A percentile compares a stretch with the other conserved stretches of the same genome.
phyloP scores from a whole-genome alignment of 2,797 vertebrate species.

The Paramormyrops hopkinsi region DNA sequence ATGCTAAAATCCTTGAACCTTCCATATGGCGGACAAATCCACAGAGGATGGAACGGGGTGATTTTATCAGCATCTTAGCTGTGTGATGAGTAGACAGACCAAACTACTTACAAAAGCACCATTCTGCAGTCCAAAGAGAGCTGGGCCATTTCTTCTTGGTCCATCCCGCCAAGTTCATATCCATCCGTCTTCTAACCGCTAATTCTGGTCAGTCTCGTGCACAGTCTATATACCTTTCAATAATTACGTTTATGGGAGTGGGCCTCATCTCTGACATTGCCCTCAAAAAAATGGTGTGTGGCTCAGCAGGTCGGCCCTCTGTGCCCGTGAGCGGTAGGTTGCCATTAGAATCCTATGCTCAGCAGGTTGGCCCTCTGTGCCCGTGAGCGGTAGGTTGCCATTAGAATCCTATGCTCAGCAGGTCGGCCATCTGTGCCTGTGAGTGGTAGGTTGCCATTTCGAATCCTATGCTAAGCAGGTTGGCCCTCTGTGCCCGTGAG shows the following conservation, averaged over 20 bases:
- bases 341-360: not conserved
- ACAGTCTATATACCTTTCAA: not conserved
- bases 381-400: not conserved
- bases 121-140: not conserved
- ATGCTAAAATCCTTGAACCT: not conserved
- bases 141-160: not conserved
- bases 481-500: no score
- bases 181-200: not conserved
- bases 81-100: not conserved
- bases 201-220: not conserved
- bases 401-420: not conserved
- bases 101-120: not conserved
- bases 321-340: not conserved
- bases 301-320: no score
- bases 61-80: not conserved
- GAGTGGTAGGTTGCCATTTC: not conserved
- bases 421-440: not conserved
- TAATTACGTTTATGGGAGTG: not conserved
- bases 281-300: not conserved
- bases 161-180: not conserved
- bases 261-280: not conserved
- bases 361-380: no score
- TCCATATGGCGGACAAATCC: not conserved
- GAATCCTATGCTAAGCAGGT: not conserved
- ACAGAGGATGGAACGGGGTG: not conserved